Percentiles rank a stretch among this genome's conserved stretches.
Conservation (phyloP, 2,888 invertebrate genomes). For the Perdita meconis region DNA sequence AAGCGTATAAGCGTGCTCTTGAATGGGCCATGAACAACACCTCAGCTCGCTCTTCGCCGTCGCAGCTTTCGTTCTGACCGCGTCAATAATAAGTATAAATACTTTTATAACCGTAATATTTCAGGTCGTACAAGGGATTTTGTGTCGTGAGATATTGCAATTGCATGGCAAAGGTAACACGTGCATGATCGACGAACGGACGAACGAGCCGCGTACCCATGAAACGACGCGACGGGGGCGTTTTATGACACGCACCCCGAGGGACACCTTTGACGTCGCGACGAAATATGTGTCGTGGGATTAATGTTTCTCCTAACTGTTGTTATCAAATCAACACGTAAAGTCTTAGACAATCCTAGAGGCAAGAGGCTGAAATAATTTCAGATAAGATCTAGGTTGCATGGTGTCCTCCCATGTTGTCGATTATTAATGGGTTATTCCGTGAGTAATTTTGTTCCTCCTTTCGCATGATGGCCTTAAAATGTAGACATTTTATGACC, state of each 20-base stretch:
- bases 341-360: neutral
- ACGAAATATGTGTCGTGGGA: slow-evolving; percentile 37
- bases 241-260: slow-evolving; percentile 54
- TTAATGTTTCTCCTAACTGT: slow-evolving; percentile 36
- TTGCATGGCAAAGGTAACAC: slow-evolving; percentile 26
- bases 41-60: neutral
- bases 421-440: too few relatives aligned
- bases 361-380: too few relatives aligned
- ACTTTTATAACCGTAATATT: slow-evolving; percentile 57
- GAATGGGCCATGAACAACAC: slow-evolving; percentile 49
- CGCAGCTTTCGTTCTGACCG: slow-evolving; percentile 10
- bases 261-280: slow-evolving; percentile 36
- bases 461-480: too few relatives aligned
- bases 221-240: slow-evolving; percentile 54
- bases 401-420: too few relatives aligned
- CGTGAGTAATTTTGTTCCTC: too few relatives aligned
- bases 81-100: slow-evolving; percentile 57
- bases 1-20: slow-evolving; percentile 26
- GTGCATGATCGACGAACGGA: slow-evolving; percentile 45
- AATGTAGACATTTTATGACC: too few relatives aligned
- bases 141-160: slow-evolving; percentile 43
- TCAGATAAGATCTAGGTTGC: neutral
- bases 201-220: slow-evolving; percentile 23
- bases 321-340: slow-evolving; percentile 60
- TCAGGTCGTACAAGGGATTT: slow-evolving; percentile 29